Evolutionary conservation across 2,888 invertebrate genomes (phyloP).

Genomic region (Anorthoa munda): DNA sequence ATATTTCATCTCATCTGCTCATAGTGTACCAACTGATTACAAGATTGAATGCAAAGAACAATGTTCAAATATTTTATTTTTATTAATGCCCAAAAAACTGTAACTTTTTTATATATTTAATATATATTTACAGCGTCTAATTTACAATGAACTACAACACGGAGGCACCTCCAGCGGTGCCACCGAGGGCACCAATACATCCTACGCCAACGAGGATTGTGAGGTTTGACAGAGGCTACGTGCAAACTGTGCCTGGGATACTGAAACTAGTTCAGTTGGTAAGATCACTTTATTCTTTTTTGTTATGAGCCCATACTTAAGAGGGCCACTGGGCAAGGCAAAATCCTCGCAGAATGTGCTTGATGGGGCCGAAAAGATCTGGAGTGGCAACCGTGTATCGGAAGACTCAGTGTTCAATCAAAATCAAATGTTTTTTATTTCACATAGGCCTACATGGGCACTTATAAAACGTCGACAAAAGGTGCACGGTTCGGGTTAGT

Average conservation of each 20-base stretch:
- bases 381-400: too few relatives aligned
- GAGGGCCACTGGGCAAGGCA: too few relatives aligned
- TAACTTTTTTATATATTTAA: not conserved
- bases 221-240: constrained; percentile 93
- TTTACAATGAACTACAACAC: constrained; percentile 73
- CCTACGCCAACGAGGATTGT: constrained; percentile 90
- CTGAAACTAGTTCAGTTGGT: constrained; percentile 94
- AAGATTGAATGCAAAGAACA: not conserved
- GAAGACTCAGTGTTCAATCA: too few relatives aligned
- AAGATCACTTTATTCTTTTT: constrained; percentile 74
- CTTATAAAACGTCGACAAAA: too few relatives aligned
- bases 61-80: not conserved
- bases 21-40: too few relatives aligned
- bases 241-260: constrained; percentile 93
- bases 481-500: too few relatives aligned
- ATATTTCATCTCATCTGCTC: too few relatives aligned
- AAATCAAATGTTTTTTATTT: too few relatives aligned
- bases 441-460: too few relatives aligned
- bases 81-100: not conserved
- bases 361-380: too few relatives aligned
- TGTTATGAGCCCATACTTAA: not conserved
- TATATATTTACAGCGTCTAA: constrained; percentile 25
- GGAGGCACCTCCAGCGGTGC: constrained; percentile 55
- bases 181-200: constrained; percentile 28
- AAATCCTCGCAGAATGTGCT: too few relatives aligned